Base-by-base conservation (phyloP, 2,888 invertebrate genomes). In the Lithophane ornitopus region DNA sequence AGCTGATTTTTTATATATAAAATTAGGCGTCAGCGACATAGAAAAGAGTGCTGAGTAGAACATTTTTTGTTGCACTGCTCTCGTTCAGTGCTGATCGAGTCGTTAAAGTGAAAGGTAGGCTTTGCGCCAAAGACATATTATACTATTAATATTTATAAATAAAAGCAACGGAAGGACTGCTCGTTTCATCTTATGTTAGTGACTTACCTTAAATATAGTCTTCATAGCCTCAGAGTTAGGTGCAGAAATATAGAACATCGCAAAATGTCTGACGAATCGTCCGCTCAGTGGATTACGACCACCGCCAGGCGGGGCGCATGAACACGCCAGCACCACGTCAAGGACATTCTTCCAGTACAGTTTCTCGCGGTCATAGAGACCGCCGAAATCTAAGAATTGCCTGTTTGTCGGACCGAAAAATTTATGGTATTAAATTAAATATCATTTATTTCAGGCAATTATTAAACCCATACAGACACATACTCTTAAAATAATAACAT, bases 291-390 rank as follows among this genome's bases (percentile, higher is more conserved):
- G 98, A 91, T 99, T 98, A 66, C 98, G 96, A 0, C 99, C 99
- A 16, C 99, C 99, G 0, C 99, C 99, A 0, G 99, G 99, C 1
- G 99, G 99, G 0, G 98, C 98, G 93, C 99, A 99, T 75, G 99
- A 99, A 62, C 98, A 98, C 0, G 98, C 97, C 70, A 99, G 93
- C 0, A 98, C 98, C 58, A 99, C 98, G 92, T 99, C 98, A 80
- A 97, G 95, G n/a, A 99, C 98, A 14, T 98, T 97, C 92, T 98
- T 99, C 99, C 99, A 99, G 92, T 98, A 98, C 65, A 99, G 93
- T 91, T 98, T 99, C 78, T 98, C 98, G 70, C 99, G 97, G 91
- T 99, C 99, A 91, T 98, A 99, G 72, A 99, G 95, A 0, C 99
- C 99, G 46, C 97, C 97, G 89, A 97, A 98, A 92, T 98, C 98